Base-by-base conservation (phyloP, 2,888 invertebrate genomes). In the Stramonita haemastoma region DNA sequence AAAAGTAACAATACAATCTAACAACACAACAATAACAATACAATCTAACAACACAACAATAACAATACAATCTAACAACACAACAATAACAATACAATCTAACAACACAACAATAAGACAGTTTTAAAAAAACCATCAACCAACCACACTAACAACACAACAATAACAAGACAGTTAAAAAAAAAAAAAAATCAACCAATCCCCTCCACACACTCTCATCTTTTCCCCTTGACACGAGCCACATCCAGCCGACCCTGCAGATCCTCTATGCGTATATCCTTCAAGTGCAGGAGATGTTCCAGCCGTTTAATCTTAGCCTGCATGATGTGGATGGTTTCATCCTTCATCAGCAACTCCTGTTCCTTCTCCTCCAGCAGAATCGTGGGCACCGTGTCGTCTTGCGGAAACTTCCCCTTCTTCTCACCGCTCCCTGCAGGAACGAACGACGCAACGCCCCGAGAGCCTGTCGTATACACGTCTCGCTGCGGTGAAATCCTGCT, bases 251-350 rank as follows among this genome's bases (percentile, higher is more conserved):
- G 92, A 26, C 86, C 90, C 90, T 95, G 95, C 29, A 96, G 92
- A 89, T 96, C 95, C 56, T 95, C 95, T 84, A 96, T 94, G 87
- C 95, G 92, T 57, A 95, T 93, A 90, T 96, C 95, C 91, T 96
- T 96, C 87, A 96, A 92, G 84, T 95, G 95, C 19, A 96, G 91
- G 56, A 96, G 92, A 89, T 96, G 95, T 87, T 96, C 96, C 87
- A 96, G 91, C 29, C 95, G 93, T 70, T 94, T 92, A 32, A 95
- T 93, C 93, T 96, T 96, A n/a, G 95, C 95, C 89, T 95, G 92
- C 89, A 96, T 92, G 89, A 96, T 95, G 95, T 96, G 93, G 13
- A 95, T 94, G 57, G 95, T 95, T 92, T 96, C 96, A 81, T 95
- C 95, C 89, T 95, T 95, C 32, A 95, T 95, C 22, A 96, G 92